A percentile compares a stretch with the other conserved stretches of the same genome.
Evolutionary conservation across 2,888 invertebrate species (phyloP).

Genomic region (Eudemis profundana): DNA sequence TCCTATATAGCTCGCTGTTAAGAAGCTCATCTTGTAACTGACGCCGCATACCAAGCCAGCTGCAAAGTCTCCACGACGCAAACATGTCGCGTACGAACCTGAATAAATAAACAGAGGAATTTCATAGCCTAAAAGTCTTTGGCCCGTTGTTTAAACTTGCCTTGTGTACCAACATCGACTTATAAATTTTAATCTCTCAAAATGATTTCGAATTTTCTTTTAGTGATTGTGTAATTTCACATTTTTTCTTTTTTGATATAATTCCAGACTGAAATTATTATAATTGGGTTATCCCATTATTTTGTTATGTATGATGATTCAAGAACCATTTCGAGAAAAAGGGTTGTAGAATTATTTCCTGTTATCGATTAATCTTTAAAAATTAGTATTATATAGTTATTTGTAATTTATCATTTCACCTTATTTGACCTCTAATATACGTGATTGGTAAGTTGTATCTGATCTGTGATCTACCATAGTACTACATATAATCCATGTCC

Average conservation of each 20-base stretch:
- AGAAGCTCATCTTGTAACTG: conserved; percentile 20
- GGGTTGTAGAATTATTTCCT: too few species aligned
- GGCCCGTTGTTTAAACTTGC: conserved; percentile 41
- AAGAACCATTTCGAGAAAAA: too few species aligned
- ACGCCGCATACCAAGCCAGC: conserved; percentile 26
- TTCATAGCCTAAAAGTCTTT: conserved; percentile 45
- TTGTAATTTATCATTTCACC: too few species aligned
- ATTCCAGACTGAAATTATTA: too few species aligned
- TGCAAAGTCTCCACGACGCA: conserved; percentile 42
- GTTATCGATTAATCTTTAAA: too few species aligned
- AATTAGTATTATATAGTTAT: too few species aligned
- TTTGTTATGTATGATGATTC: too few species aligned
- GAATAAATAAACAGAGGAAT: conserved; percentile 48
- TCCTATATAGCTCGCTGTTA: background rate
- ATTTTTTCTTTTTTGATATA: background rate
- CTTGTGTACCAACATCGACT: conserved; percentile 26
- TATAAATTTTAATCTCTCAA: conserved; percentile 33
- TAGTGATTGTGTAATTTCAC: background rate
- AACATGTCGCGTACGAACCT: conserved; percentile 43
- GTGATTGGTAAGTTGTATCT: too few species aligned
- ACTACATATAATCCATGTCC: too few species aligned
- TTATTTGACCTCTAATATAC: too few species aligned
- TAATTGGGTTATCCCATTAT: too few species aligned
- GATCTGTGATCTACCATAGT: too few species aligned
- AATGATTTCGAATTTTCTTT: conserved; percentile 11